Evolutionary conservation across 2,888 invertebrate genomes (phyloP).

Genomic region (Tachystola acroxantha): DNA sequence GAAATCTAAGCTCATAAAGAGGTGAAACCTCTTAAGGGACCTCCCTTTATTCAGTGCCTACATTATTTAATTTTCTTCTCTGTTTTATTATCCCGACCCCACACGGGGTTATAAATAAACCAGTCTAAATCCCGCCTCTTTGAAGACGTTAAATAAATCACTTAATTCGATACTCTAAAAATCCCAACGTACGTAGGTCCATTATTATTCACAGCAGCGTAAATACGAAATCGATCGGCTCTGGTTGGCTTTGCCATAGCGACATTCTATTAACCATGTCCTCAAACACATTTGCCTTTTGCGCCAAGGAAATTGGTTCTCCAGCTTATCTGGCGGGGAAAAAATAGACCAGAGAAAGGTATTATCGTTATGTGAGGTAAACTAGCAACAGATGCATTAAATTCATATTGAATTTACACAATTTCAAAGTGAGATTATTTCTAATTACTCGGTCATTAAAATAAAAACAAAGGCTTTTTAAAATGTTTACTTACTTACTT

Average conservation of each 20-base stretch:
- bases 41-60: no score
- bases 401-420: neutral
- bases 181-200: slow-evolving; percentile 17
- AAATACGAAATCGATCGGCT: slow-evolving; percentile 39
- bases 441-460: no score
- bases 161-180: slow-evolving; percentile 31
- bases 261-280: slow-evolving; percentile 46
- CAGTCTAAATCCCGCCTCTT: slow-evolving; percentile 8
- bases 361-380: neutral
- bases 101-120: slow-evolving; percentile 18
- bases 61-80: neutral
- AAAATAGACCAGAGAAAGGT: slow-evolving; percentile 12
- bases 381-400: no score
- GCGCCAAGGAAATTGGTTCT: slow-evolving; percentile 45
- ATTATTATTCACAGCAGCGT: slow-evolving; percentile 29
- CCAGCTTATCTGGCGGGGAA: slow-evolving; percentile 37
- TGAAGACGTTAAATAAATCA: slow-evolving; percentile 28
- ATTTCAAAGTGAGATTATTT: no score
- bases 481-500: neutral
- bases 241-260: slow-evolving; percentile 17
- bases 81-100: slow-evolving; percentile 9
- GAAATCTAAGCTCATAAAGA: no score
- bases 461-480: no score
- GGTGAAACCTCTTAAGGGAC: no score
- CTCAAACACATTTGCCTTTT: slow-evolving; percentile 49